Conservation (phyloP, 2,113 vertebrate genomes). For the Cebidichthys violaceus region DNA sequence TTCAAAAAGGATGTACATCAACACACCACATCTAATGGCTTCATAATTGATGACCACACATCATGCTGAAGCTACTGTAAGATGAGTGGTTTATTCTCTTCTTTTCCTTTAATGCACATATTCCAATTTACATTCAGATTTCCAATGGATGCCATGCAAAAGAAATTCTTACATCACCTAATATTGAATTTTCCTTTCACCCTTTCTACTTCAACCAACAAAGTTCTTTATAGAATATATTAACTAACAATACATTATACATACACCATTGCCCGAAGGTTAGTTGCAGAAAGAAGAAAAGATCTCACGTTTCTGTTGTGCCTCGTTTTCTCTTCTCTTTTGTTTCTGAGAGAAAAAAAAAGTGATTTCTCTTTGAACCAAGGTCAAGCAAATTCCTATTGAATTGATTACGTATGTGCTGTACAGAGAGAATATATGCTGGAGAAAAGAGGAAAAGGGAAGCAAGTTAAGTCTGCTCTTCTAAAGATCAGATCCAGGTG, state of each 20-base stretch:
- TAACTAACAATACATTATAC: constrained; percentile 38
- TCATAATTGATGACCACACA: constrained; percentile 17
- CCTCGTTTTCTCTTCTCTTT: constrained; percentile 38
- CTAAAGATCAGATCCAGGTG: background rate
- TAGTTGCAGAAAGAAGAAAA: constrained; percentile 28
- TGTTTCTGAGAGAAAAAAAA: constrained; percentile 1
- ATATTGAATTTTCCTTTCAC: constrained; percentile 11
- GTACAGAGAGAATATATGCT: background rate
- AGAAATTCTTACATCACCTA: background rate
- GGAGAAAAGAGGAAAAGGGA: background rate
- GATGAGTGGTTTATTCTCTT: background rate
- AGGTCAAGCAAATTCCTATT: constrained; percentile 41
- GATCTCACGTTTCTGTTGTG: constrained; percentile 17
- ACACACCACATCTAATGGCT: constrained; percentile 21
- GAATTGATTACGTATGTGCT: constrained; percentile 28
- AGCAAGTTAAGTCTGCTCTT: constrained; percentile 4
- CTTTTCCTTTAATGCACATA: background rate
- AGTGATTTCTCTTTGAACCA: constrained; percentile 10
- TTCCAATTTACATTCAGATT: background rate
- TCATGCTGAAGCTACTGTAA: background rate
- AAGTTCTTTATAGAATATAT: constrained; percentile 39
- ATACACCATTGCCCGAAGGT: constrained; percentile 45
- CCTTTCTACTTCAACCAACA: background rate
- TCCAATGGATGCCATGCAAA: background rate
- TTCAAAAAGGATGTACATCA: constrained; percentile 52